Percentiles rank a stretch among this genome's conserved stretches.
Conservation (phyloP, 2,113 vertebrate genomes). For the Gymnorhina tibicen region DNA sequence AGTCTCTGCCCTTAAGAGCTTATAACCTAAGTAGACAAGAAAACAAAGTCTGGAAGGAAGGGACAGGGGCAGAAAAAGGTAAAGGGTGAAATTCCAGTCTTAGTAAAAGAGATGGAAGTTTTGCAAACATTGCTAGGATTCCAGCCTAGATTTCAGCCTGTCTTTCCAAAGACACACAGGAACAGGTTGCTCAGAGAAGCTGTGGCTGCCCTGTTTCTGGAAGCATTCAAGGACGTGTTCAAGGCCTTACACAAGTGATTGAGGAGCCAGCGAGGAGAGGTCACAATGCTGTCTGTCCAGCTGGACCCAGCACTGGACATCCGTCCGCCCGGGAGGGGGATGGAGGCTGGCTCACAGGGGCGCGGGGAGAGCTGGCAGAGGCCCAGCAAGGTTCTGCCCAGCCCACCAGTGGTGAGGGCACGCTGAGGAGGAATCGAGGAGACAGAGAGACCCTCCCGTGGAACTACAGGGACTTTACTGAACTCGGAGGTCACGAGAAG, state of each 20-base stretch:
- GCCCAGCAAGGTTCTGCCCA: no score
- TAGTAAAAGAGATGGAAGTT: not conserved
- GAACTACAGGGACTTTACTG: no score
- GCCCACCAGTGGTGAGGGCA: no score
- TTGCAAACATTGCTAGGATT: not conserved
- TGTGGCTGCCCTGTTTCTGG: not conserved
- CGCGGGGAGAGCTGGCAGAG: no score
- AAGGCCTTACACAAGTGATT: no score
- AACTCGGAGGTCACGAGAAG: no score
- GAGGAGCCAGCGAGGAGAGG: not conserved
- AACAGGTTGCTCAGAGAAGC: not conserved
- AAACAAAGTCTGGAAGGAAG: not conserved
- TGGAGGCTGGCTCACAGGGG: no score
- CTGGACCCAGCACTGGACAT: no score
- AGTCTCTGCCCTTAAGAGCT: not conserved
- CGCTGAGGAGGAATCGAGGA: no score
- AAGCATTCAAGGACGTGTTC: fast-evolving
- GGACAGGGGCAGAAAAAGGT: not conserved
- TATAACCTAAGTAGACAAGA: not conserved
- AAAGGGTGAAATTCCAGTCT: not conserved
- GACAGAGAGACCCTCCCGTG: no score
- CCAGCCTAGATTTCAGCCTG: fast-evolving
- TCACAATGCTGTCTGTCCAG: no score
- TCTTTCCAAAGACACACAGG: not conserved
- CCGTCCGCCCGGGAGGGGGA: no score